Conservation (phyloP, 2,797 vertebrate species). For the Myotis planiceps region DNA sequence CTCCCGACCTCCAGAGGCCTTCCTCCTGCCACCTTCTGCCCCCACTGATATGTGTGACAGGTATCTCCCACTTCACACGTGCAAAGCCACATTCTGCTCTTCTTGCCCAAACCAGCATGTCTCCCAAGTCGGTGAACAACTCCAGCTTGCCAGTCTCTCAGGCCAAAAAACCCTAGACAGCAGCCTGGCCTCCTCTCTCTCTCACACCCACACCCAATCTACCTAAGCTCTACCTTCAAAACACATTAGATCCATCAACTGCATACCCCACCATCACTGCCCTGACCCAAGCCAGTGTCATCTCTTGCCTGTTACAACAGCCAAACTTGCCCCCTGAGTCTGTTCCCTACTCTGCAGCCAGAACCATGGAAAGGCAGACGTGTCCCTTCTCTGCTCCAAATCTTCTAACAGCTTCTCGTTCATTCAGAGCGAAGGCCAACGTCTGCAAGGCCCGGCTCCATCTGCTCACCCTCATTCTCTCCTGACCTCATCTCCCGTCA, state of each 20-base stretch:
- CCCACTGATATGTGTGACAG: neutral
- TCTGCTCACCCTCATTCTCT: fast-evolving
- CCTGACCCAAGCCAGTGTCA: neutral
- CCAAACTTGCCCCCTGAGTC: neutral
- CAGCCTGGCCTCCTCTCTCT: neutral
- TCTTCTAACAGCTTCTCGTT: neutral
- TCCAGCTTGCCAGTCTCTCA: neutral
- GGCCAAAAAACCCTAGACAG: neutral
- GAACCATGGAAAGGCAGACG: neutral
- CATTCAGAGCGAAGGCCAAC: neutral
- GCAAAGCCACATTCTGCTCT: neutral
- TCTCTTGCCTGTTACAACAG: neutral
- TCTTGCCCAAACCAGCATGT: fast-evolving
- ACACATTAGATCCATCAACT: neutral
- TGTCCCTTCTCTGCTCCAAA: neutral
- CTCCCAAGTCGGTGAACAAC: too few relatives aligned
- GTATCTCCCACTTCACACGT: neutral
- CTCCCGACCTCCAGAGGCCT: neutral
- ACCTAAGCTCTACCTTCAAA: neutral
- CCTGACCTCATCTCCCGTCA: neutral
- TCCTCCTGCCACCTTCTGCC: neutral
- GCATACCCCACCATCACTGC: fast-evolving
- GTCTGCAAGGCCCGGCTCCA: too few relatives aligned
- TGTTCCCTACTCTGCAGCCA: neutral
- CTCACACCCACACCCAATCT: neutral